Evolutionary conservation across 1,140 invertebrate species (phyloP).

Genomic region (Acromyrmex echinatior): DNA sequence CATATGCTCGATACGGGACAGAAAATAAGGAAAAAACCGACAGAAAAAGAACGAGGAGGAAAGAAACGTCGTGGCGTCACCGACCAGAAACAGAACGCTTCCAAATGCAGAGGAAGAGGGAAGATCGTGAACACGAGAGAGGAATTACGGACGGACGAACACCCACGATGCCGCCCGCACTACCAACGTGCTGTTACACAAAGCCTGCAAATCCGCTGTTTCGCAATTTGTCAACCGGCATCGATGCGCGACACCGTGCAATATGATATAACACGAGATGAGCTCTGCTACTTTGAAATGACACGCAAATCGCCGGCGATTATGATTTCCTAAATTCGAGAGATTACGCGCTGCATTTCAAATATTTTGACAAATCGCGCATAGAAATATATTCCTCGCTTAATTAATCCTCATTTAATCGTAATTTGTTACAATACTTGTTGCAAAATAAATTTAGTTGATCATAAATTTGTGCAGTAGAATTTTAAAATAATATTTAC

Average conservation of each 20-base stretch:
- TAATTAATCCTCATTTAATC: background rate
- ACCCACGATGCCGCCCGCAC: slow-evolving; percentile 73
- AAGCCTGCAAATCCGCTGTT: slow-evolving; percentile 68
- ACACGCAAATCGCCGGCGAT: background rate
- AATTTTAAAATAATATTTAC: background rate
- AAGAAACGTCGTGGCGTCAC: slow-evolving; percentile 49
- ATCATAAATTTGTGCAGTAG: background rate
- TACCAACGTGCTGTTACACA: slow-evolving; percentile 24
- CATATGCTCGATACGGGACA: slow-evolving; percentile 6
- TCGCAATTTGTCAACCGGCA: slow-evolving; percentile 52
- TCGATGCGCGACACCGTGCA: slow-evolving; percentile 34
- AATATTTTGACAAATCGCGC: background rate
- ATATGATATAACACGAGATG: slow-evolving; percentile 27
- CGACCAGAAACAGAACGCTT: slow-evolving; percentile 65
- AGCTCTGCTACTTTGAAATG: background rate
- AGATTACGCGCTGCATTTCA: background rate
- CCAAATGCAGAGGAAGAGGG: slow-evolving; percentile 69
- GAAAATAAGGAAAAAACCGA: background rate
- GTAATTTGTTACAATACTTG: background rate
- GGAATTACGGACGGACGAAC: slow-evolving; percentile 64
- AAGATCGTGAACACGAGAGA: slow-evolving; percentile 48
- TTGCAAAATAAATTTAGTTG: background rate
- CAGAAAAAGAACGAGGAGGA: background rate
- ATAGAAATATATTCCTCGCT: background rate
- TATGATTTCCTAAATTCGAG: background rate